Percentiles rank a stretch among this genome's conserved stretches.
Conservation (phyloP, 2,113 vertebrate species). For the Patagioenas fasciata region DNA sequence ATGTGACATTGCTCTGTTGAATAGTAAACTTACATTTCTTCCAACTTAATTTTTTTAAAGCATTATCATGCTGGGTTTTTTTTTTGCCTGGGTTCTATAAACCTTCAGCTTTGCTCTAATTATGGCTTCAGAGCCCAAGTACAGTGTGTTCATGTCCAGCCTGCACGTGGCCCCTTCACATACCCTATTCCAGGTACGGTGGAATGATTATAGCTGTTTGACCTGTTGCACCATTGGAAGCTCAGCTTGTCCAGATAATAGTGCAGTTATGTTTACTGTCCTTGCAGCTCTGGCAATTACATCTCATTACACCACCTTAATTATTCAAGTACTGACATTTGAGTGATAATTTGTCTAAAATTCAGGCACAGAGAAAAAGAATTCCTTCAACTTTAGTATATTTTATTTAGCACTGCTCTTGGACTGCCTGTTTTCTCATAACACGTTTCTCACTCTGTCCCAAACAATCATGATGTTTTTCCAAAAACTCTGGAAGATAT, state of each 20-base stretch:
- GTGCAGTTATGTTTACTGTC: constrained; percentile 61
- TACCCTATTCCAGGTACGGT: neutral
- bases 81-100: constrained; percentile 15
- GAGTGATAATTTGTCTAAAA: constrained; percentile 9
- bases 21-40: neutral
- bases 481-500: constrained; percentile 18
- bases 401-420: constrained; percentile 18
- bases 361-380: neutral
- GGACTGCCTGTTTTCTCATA: constrained; percentile 40
- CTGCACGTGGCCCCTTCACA: neutral
- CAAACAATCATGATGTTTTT: constrained; percentile 1
- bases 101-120: constrained; percentile 22
- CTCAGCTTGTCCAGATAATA: constrained; percentile 45
- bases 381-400: neutral
- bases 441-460: constrained; percentile 10
- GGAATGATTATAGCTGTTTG: constrained; percentile 25
- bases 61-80: neutral
- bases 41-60: neutral
- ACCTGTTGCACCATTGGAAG: constrained; percentile 48
- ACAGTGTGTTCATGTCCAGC: constrained; percentile 18
- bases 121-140: constrained; percentile 11
- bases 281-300: constrained; percentile 58
- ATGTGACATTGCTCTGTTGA: neutral
- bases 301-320: constrained; percentile 41
- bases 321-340: constrained; percentile 49